Conservation (phyloP, 2,113 vertebrate genomes). For the Camelus bactrianus region DNA sequence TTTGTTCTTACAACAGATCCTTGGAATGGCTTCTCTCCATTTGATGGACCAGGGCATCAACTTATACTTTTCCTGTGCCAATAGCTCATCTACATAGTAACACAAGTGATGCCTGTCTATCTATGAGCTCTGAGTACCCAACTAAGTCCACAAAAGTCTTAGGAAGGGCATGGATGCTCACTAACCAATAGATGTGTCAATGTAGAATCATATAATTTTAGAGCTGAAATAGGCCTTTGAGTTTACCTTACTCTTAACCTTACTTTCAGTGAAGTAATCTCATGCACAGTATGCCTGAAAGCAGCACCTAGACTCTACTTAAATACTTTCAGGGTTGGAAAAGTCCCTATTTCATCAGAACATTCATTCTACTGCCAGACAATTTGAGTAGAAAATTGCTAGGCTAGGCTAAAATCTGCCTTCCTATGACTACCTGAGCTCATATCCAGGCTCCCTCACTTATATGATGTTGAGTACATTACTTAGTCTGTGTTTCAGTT, state of each 20-base stretch:
- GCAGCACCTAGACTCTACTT: neutral
- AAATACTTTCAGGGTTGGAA: neutral
- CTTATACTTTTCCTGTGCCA: conserved; percentile 4
- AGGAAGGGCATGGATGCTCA: neutral
- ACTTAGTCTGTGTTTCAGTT: conserved; percentile 41
- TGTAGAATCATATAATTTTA: neutral
- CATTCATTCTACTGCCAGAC: neutral
- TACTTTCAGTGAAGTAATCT: neutral
- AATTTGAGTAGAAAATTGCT: conserved; percentile 7
- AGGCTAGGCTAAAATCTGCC: neutral
- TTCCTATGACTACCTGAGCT: conserved; percentile 33
- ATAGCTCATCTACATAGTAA: conserved; percentile 33
- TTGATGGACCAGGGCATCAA: conserved; percentile 26
- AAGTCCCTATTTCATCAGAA: conserved; percentile 12
- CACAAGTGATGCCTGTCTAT: conserved; percentile 31
- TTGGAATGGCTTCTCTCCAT: conserved; percentile 45
- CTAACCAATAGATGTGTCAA: neutral
- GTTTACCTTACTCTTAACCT: conserved; percentile 28
- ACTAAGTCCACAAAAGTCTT: conserved; percentile 20
- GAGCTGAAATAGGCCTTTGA: conserved; percentile 24
- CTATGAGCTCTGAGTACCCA: neutral
- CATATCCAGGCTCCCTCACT: neutral
- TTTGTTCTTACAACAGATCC: conserved; percentile 25
- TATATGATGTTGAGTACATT: neutral
- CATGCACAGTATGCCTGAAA: neutral